Percentiles rank a stretch among this genome's conserved stretches.
These are phyloP conservation scores for Corapipo altera DNA, from an alignment of 2,113 vertebrate species.

Conservation along the genomic window DNA sequence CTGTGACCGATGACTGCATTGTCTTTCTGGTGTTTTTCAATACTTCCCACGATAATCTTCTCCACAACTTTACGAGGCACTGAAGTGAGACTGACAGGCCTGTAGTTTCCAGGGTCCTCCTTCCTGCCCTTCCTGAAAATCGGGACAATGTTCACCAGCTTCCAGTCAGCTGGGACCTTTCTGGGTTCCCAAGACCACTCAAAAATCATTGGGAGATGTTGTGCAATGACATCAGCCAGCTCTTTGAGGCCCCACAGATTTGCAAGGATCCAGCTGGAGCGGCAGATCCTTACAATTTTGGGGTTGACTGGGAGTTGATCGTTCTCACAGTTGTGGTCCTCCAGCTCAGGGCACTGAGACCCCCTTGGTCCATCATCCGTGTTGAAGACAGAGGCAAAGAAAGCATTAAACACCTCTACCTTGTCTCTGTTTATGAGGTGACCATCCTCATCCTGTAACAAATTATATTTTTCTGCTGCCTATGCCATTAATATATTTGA, in stretches of 20 bases:
- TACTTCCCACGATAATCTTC: not conserved
- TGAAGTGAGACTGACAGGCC: too few species aligned
- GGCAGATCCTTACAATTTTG: not conserved
- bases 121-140: not conserved
- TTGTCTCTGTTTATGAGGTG: not conserved
- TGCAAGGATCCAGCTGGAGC: not conserved
- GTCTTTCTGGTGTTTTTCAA: not conserved
- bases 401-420: not conserved
- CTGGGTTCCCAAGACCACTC: not conserved
- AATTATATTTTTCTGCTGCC: not conserved
- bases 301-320: not conserved
- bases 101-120: not conserved
- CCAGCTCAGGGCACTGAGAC: too few species aligned
- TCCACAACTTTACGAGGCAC: not conserved
- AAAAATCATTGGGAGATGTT: not conserved
- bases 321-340: not conserved
- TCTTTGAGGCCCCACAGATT: not conserved
- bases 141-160: not conserved
- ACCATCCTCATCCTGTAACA: not conserved
- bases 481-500: not conserved
- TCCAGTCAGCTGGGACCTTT: not conserved
- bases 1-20: not conserved
- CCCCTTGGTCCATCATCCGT: not conserved
- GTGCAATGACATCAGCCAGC: not conserved
- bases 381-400: not conserved